Evolutionary conservation across 2,113 vertebrate genomes (phyloP).

Genomic region (Lamprologus tigripictilis): DNA sequence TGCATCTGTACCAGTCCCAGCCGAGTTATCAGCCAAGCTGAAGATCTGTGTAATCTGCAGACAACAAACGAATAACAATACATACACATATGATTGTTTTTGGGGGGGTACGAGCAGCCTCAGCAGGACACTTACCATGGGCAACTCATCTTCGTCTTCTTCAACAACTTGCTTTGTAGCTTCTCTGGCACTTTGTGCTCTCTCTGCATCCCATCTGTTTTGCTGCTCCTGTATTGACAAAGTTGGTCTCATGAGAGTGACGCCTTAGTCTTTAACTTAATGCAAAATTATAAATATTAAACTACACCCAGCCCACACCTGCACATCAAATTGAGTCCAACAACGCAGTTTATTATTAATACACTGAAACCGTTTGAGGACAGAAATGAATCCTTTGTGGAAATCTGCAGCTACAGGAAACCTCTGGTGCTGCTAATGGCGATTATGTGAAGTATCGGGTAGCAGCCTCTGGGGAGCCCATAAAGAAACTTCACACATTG

Average conservation of each 20-base stretch:
- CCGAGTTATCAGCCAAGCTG: slow-evolving; percentile 53
- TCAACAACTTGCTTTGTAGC: neutral
- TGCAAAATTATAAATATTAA: neutral
- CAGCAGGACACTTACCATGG: slow-evolving; percentile 27
- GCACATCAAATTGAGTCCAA: neutral
- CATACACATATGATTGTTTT: neutral
- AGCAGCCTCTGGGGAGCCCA: neutral
- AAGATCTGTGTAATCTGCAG: slow-evolving; percentile 72
- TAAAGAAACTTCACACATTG: neutral
- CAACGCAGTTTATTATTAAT: neutral
- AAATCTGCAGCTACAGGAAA: neutral
- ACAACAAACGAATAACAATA: neutral
- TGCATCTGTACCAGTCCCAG: neutral
- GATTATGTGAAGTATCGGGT: neutral
- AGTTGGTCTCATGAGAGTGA: neutral
- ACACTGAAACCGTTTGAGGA: neutral
- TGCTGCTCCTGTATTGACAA: slow-evolving; percentile 1
- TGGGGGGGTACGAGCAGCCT: neutral
- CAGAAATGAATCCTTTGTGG: neutral
- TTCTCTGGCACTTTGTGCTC: neutral
- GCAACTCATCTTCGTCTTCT: slow-evolving; percentile 10
- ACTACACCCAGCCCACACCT: neutral
- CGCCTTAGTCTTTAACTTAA: neutral
- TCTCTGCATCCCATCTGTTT: slow-evolving; percentile 9
- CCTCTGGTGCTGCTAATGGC: neutral